A percentile compares a stretch with the other conserved stretches of the same genome.
Conservation (phyloP, 2,113 vertebrate genomes). For the Catharus minimus region DNA sequence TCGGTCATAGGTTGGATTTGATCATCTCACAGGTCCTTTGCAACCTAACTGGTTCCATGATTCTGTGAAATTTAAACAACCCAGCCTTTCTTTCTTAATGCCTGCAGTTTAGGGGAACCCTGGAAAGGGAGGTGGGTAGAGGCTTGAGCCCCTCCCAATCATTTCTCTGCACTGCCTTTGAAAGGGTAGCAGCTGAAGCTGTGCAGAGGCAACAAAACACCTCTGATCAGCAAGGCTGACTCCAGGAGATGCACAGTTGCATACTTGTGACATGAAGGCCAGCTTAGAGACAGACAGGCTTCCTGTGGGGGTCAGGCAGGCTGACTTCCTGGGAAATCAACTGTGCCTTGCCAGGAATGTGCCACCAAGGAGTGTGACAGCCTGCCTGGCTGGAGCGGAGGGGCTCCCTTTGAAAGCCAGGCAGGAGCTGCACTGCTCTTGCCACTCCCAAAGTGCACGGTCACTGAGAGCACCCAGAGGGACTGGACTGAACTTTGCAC, state of each 20-base stretch:
- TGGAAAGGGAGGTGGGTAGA: neutral
- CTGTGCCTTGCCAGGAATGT: neutral
- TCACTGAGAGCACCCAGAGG: fast-evolving
- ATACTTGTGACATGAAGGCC: fast-evolving
- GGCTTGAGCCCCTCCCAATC: neutral
- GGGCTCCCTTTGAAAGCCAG: neutral
- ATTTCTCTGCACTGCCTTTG: neutral
- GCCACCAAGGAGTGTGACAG: fast-evolving
- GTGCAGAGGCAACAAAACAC: neutral
- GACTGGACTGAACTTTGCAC: neutral
- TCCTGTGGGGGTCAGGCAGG: neutral
- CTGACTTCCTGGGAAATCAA: neutral
- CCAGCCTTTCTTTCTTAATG: neutral
- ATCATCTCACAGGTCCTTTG: neutral
- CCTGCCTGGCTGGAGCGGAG: fast-evolving
- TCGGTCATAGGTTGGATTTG: fast-evolving
- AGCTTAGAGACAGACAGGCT: neutral
- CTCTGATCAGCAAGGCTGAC: neutral
- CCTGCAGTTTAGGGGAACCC: neutral
- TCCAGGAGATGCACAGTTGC: neutral
- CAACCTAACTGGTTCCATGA: neutral
- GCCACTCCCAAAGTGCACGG: fast-evolving
- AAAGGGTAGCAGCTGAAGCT: neutral
- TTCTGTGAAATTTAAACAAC: neutral
- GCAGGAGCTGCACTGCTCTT: neutral